Conservation (phyloP, 2,113 vertebrate species). For the Cairina moschata region DNA sequence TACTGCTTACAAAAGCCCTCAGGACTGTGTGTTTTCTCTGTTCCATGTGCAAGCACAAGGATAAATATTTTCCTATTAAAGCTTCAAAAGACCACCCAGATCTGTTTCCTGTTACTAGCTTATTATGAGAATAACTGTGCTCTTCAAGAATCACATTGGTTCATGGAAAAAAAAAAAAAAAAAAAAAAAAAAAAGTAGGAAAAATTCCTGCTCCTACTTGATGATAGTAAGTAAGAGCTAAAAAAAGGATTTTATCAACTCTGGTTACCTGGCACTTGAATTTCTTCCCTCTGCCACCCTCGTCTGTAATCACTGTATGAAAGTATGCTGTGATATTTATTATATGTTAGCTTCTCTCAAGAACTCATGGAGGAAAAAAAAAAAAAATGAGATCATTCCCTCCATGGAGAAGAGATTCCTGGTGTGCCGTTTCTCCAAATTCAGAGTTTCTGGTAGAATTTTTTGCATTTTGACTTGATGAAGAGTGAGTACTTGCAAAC, state of each 20-base stretch:
- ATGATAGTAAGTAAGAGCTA: background rate
- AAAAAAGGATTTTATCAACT: background rate
- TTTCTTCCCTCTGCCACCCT: background rate
- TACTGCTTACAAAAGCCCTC: background rate
- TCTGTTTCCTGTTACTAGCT: background rate
- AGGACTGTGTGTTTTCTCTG: background rate
- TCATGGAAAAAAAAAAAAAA: background rate
- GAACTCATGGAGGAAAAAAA: background rate
- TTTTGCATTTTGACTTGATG: background rate
- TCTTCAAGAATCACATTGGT: background rate
- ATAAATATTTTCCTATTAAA: background rate
- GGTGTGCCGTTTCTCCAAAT: background rate
- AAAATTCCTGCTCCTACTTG: background rate
- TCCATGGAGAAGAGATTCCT: background rate
- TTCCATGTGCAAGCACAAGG: background rate
- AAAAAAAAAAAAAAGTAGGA: background rate
- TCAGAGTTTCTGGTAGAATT: background rate
- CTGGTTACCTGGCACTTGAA: background rate
- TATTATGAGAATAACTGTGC: background rate
- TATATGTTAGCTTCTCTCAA: background rate
- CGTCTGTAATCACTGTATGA: background rate
- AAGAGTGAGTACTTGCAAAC: background rate
- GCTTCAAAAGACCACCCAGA: background rate
- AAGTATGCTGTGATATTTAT: background rate
- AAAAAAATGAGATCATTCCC: background rate